Base-by-base conservation (phyloP, 53 echinoderm and acorn worm genomes). In the Astropecten irregularis region DNA sequence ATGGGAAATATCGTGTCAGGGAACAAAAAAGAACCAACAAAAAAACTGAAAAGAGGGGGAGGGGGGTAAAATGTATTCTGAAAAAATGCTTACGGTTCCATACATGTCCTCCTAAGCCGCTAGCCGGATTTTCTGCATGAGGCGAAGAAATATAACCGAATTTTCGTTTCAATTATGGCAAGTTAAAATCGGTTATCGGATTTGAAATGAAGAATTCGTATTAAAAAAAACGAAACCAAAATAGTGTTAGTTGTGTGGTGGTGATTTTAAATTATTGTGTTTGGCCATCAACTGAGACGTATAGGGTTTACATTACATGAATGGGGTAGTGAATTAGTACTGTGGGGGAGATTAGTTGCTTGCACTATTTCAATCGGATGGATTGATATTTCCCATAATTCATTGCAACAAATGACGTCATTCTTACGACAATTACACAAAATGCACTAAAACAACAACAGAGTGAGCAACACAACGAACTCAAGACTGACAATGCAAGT, bases 351-450 rank as follows among this genome's bases (percentile, higher is more conserved):
- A 49, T 79, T 79, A 79, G 79, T 79, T 39, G 37, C 29, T 34
- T 42, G 40, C 31, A 22, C 25, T 25, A 38, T 37, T 54, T 37
- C 32, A 79, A 62, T 4, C 20, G 44, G 25, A 44, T 61, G 61
- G 61, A 79, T 30, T 48, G 47, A 79, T 62, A 79, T 79, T 79
- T 79, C 79, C 79, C 79, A 79, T 79, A 62, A 79, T 60, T n/a
- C 62, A 31, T 79, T 79, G 60, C 79, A 46, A 35, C 61, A 62
- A 47, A 62, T 79, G 63, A 79, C 79, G 79, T 79, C 79, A 79
- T 60, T 66, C 21, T 36, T 34, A 32, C n/a, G n/a, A n/a, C n/a
- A n/a, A n/a, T n/a, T n/a, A n/a, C n/a, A n/a, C n/a, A n/a, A n/a
- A n/a, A n/a, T n/a, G n/a, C n/a, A n/a, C n/a, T n/a, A n/a, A n/a